Evolutionary conservation across 2,113 vertebrate species (phyloP), one percentile per base, ranked within the genome.

Genomic region (Aptenodytes forsteri): DNA sequence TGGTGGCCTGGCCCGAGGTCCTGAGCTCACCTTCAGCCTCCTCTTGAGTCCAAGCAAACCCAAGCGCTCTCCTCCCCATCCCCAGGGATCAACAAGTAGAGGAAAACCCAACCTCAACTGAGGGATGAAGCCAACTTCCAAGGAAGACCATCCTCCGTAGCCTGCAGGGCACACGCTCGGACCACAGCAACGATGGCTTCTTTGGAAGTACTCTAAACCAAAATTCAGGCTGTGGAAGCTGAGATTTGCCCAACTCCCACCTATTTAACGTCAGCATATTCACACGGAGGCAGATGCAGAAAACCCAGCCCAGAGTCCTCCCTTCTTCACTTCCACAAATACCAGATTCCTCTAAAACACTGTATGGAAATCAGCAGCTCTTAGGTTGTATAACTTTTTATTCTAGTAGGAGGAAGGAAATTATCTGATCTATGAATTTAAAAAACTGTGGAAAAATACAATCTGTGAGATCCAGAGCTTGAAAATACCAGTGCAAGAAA

Each of bases 381-480:
- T 76, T 20, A 1, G 62, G 79, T 81, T 84, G 83, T 88, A 0
- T 91, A 87, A 88, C 84, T 91, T 88, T 21, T 83, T 44, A 84
- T 91, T 76, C 75, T 75, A 62, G 93, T 76, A 81, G 88, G 88
- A 93, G 91, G 84, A 61, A 71, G 62, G 91, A 81, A 95, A 88
- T 91, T 81, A 93, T 93, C 88, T 85, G 79, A 95, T 85, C 79
- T 85, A 71, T 26, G 81, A 87, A 86, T 86, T 95, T 69, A 25
- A 91, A 83, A 91, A 80, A 42, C 86, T 81, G 80, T 91, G 83
- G 88, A 80, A 91, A 93, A 93, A 93, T 71, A 82, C 79, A 88
- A 81, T 62, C 84, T 77, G 88, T 66, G 84, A 89, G 79, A 44
- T 55, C 46, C 62, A 56, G 72, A 76, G 80, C 87, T 81, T 66